Evolutionary conservation across 2,113 vertebrate genomes (phyloP).

Genomic region (Pteruthius melanotis): DNA sequence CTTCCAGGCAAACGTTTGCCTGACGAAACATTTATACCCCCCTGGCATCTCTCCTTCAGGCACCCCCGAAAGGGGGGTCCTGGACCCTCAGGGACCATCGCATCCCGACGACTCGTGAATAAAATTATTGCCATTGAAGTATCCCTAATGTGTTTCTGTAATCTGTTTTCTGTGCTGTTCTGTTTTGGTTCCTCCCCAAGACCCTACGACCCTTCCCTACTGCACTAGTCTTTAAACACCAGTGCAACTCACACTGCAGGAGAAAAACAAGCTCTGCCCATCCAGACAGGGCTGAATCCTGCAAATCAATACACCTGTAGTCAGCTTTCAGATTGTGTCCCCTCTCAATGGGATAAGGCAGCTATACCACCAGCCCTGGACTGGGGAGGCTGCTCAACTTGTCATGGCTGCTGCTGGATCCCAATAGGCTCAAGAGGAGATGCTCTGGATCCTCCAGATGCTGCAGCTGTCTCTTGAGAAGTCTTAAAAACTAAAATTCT

Average conservation of each 20-base stretch:
- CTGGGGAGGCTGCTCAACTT: background rate
- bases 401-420: background rate
- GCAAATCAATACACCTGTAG: background rate
- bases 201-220: background rate
- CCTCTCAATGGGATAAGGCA: background rate
- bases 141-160: background rate
- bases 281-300: background rate
- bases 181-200: background rate
- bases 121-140: background rate
- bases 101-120: background rate
- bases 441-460: no score
- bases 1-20: conserved; percentile 20
- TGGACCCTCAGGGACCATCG: background rate
- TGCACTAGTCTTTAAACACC: background rate
- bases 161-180: background rate
- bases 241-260: rapidly evolving
- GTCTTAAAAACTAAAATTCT: background rate
- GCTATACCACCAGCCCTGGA: background rate
- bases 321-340: no score
- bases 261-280: background rate
- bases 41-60: background rate
- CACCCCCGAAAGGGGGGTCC: background rate
- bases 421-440: rapidly evolving
- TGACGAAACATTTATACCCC: background rate
- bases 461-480: background rate